A percentile compares a stretch with the other conserved stretches of the same genome.
phyloP scores from a whole-genome alignment of 2,797 vertebrate genomes.

The Dicrostonyx torquatus region DNA sequence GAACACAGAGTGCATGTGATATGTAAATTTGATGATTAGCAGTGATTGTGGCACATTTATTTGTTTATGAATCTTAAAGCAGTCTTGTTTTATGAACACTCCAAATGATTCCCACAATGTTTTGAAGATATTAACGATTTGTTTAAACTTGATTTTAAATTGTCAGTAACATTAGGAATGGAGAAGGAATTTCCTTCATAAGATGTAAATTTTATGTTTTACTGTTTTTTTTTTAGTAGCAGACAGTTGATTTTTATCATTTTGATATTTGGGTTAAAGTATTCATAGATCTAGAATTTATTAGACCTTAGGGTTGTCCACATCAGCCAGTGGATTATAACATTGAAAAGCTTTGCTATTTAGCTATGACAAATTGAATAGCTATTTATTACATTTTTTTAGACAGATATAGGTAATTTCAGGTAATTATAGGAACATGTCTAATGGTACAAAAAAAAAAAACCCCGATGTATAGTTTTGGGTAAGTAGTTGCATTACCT shows the following conservation, averaged over 20 bases:
- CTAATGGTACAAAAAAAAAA: not conserved
- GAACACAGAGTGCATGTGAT: not conserved
- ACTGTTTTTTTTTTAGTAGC: not conserved
- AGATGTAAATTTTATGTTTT: slow-evolving; percentile 40
- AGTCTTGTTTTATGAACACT: not conserved
- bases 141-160: slow-evolving; percentile 46
- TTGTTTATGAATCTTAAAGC: not conserved
- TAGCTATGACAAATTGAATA: slow-evolving; percentile 15
- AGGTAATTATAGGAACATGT: slow-evolving; percentile 2
- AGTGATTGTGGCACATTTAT: not conserved
- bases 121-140: slow-evolving; percentile 21
- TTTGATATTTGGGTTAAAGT: slow-evolving; percentile 36
- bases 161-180: slow-evolving; percentile 14
- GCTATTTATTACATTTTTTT: not conserved
- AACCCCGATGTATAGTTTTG: slow-evolving; percentile 7
- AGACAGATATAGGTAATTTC: not conserved
- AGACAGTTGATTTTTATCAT: slow-evolving; percentile 33
- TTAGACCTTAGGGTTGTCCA: not conserved
- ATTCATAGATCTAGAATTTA: slow-evolving; percentile 43
- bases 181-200: not conserved
- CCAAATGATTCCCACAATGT: not conserved
- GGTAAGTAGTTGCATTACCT: not conserved
- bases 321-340: not conserved
- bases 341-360: slow-evolving; percentile 33
- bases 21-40: not conserved